Percentiles rank a stretch among this genome's conserved stretches.
Conservation (phyloP, 2,888 invertebrate genomes). For the Pelosia muscerda region DNA sequence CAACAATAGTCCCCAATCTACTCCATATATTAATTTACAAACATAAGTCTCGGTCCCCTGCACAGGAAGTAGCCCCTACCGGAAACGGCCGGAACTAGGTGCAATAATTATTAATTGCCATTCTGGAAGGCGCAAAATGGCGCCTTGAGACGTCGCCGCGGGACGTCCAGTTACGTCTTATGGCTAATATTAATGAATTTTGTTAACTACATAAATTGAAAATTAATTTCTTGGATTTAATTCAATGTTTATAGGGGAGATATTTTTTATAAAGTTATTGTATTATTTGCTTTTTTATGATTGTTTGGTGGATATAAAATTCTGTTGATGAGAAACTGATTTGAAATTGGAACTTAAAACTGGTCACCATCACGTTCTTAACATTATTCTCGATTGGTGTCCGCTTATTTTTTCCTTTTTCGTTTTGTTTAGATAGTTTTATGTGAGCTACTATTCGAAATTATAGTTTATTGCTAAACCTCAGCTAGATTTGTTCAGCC, state of each 20-base stretch:
- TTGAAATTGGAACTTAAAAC: too few relatives aligned
- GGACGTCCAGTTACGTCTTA: conserved; percentile 59
- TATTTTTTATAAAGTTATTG: background rate
- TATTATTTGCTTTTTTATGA: background rate
- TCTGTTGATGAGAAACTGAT: too few relatives aligned
- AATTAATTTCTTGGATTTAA: conserved; percentile 56
- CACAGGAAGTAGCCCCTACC: conserved; percentile 68
- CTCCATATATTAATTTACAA: conserved; percentile 64
- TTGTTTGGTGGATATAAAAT: background rate
- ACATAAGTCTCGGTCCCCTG: conserved; percentile 59
- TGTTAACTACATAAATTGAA: conserved; percentile 45
- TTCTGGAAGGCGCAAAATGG: conserved; percentile 64
- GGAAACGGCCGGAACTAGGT: conserved; percentile 80
- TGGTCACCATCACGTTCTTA: too few relatives aligned
- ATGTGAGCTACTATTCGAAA: too few relatives aligned
- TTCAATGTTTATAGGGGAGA: conserved; percentile 22
- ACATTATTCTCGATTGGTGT: too few relatives aligned
- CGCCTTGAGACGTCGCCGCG: conserved; percentile 71
- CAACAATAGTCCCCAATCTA: conserved; percentile 9
- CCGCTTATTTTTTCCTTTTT: too few relatives aligned
- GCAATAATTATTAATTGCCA: conserved; percentile 85
- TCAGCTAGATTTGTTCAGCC: too few relatives aligned
- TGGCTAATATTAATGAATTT: conserved; percentile 54
- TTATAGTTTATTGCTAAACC: too few relatives aligned
- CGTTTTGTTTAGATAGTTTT: too few relatives aligned